A percentile compares a stretch with the other conserved stretches of the same genome.
These are phyloP conservation scores for Oncorhynchus keta DNA, from an alignment of 2,113 vertebrate species.

Conservation along the genomic window DNA sequence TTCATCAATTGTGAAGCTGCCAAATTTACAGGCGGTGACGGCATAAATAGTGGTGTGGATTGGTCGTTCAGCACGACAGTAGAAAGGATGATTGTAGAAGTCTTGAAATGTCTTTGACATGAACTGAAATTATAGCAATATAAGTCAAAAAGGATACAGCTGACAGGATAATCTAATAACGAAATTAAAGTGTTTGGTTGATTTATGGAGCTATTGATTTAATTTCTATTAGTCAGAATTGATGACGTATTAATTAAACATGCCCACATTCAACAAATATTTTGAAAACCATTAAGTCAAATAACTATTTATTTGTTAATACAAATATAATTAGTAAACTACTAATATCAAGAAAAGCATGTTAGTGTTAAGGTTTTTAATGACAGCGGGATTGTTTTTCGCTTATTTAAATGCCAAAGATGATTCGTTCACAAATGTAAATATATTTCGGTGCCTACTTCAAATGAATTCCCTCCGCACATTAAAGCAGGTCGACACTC, in stretches of 20 bases:
- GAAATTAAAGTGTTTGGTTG: background rate
- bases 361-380: background rate
- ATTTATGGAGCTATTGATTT: background rate
- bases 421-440: background rate
- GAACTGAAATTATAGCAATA: no score
- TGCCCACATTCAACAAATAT: no score
- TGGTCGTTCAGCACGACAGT: no score
- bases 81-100: no score
- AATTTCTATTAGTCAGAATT: background rate
- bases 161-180: no score
- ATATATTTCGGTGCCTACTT: conserved; percentile 2
- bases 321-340: background rate
- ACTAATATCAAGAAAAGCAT: background rate
- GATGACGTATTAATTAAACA: no score
- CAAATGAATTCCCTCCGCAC: background rate
- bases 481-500: conserved; percentile 41
- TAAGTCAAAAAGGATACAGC: no score
- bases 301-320: background rate
- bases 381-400: background rate
- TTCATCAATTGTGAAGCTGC: no score
- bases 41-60: no score
- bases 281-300: no score
- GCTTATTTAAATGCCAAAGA: background rate
- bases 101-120: no score
- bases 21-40: no score